phyloP scores from a whole-genome alignment of 2,113 vertebrate species.

The Odocoileus virginianus region DNA sequence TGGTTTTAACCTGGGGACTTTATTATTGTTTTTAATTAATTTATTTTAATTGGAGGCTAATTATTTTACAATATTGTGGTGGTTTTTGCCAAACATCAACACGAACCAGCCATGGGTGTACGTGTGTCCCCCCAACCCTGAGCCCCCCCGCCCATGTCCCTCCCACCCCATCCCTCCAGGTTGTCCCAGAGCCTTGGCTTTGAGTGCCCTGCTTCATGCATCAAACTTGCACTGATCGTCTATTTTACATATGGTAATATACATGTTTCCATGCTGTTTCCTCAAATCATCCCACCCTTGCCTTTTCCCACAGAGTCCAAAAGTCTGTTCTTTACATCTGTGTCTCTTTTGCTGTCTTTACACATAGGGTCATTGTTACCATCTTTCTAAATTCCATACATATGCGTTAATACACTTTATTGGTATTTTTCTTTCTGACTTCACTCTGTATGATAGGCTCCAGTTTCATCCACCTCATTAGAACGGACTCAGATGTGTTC shows the following conservation, averaged over 20 bases:
- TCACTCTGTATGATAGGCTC: background rate
- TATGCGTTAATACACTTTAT: background rate
- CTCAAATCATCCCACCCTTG: background rate
- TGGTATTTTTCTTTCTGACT: background rate
- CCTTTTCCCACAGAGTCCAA: background rate
- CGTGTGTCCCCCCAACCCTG: background rate
- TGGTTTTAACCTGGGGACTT: background rate
- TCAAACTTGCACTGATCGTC: background rate
- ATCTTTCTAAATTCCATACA: background rate
- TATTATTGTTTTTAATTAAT: background rate
- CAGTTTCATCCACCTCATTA: background rate
- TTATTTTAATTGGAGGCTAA: background rate
- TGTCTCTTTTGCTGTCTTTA: background rate
- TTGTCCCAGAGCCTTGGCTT: background rate
- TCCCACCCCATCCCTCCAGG: background rate
- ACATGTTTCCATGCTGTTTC: background rate
- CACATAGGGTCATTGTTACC: background rate
- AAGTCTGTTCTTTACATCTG: background rate
- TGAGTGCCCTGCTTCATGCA: background rate
- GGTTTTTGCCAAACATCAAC: background rate
- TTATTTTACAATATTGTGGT: background rate
- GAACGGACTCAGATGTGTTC: background rate
- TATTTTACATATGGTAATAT: background rate
- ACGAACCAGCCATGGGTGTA: background rate
- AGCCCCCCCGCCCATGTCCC: rapidly evolving